Evolutionary conservation across 2,797 vertebrate species (phyloP).

Genomic region (Chiloscyllium punctatum): DNA sequence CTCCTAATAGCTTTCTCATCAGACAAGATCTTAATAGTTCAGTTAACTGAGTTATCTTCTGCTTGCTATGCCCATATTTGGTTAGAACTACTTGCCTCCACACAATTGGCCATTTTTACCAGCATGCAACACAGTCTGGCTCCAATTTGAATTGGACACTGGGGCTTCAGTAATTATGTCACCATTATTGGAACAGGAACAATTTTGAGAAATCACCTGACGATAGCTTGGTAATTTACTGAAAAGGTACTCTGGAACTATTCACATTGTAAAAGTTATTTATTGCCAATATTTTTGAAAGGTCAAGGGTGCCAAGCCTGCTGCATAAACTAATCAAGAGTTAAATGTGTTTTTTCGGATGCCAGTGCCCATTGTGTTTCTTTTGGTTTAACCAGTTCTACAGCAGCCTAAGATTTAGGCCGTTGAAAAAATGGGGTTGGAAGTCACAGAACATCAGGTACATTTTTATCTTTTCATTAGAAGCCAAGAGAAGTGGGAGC

Average conservation of each 20-base stretch:
- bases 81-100: too few species aligned
- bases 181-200: not conserved
- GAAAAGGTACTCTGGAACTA: not conserved
- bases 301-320: not conserved
- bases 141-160: not conserved
- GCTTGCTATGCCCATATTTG: too few species aligned
- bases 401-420: not conserved
- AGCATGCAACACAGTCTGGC: too few species aligned
- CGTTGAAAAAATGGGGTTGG: not conserved
- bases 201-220: not conserved
- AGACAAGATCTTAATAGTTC: too few species aligned
- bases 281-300: too few species aligned
- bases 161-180: not conserved
- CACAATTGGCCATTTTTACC: too few species aligned
- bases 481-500: not conserved
- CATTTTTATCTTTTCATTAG: not conserved
- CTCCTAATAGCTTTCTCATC: too few species aligned
- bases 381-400: not conserved
- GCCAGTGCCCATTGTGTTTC: not conserved
- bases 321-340: not conserved
- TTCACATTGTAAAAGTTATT: too few species aligned
- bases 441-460: not conserved
- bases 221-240: not conserved
- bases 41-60: too few species aligned
- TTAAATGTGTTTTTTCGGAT: not conserved